Percentiles rank a stretch among this genome's conserved stretches.
phyloP scores from a whole-genome alignment of 2,113 vertebrate genomes.

The Varanus komodoensis region DNA sequence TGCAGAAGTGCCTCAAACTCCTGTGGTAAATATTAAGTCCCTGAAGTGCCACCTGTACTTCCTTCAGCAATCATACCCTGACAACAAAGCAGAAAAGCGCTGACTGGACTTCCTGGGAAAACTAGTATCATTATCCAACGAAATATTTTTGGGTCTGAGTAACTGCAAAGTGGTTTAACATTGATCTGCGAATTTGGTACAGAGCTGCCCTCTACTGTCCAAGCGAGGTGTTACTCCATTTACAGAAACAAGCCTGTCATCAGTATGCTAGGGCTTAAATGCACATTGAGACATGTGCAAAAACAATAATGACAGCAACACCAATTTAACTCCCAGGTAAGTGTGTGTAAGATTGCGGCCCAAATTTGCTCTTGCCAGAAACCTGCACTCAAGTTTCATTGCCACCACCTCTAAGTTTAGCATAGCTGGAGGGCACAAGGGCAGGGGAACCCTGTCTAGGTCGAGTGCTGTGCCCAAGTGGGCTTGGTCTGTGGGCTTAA shows the following conservation, averaged over 20 bases:
- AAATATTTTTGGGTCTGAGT: background rate
- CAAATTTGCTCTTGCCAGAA: no score
- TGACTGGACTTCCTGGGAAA: background rate
- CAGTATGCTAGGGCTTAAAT: background rate
- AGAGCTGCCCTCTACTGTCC: slow-evolving; percentile 74
- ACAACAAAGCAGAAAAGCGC: background rate
- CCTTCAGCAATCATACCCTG: background rate
- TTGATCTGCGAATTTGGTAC: slow-evolving; percentile 27
- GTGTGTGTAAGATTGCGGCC: no score
- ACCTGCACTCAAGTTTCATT: no score
- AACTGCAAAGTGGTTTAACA: background rate
- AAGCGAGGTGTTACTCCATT: slow-evolving; percentile 23
- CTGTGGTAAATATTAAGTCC: background rate
- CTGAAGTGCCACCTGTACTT: background rate
- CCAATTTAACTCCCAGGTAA: no score
- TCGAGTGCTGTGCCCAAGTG: background rate
- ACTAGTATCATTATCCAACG: background rate
- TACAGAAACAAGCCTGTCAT: background rate
- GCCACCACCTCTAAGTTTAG: no score
- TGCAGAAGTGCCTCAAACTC: background rate
- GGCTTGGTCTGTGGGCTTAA: background rate
- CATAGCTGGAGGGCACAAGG: no score
- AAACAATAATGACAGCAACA: background rate
- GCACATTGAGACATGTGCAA: background rate
- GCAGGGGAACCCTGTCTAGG: no score